Base-by-base conservation (phyloP, 2,113 vertebrate genomes). In the Trogon surrucura region DNA sequence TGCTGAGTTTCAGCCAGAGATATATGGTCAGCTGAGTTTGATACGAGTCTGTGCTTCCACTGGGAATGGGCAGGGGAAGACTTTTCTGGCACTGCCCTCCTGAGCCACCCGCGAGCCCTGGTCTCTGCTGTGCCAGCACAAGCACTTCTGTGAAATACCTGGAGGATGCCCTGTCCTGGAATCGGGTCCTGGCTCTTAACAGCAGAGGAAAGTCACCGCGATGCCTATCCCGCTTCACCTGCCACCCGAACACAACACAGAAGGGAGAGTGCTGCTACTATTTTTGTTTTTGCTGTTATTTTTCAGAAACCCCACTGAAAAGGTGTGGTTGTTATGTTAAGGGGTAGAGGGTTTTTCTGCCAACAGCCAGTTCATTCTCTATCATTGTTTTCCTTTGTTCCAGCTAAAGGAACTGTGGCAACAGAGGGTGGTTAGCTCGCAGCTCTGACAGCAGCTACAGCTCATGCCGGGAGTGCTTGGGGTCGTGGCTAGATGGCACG, bases 401-500 rank as follows among this genome's bases (percentile, higher is more conserved):
- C 45, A 73, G 51, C 60, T 58, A 34, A 72, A 84, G 58, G 64
- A 60, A 53, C 27, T 66, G 25, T 21, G 20, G 51, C 47, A 84
- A 61, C 80, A 53, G 65, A 74, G 25, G 54, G 22, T 26, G 9
- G 8, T 38, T 51, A 51, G 21, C 45, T 61, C 29, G 6, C 18
- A 65, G 34, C 15, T 82, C 61, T 61, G 57, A 41, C 79, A 80
- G 58, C 45, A 60, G 1, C 58, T 67, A 5, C 45, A 51, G 23
- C 36, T 73, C 1, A 0, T 48, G 26, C 69, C 0, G 0, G 41
- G 47, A 44, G 15, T 38, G 26, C 60, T 77, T 27, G 4, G 6
- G 13, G 26, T 45, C 16, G 50, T 17, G 50, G 48, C 54, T 83
- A 16, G 66, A 30, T 82, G 54, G 72, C 17, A 78, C 70, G 61